Evolutionary conservation across 30 jellyfish, hydroid and myxozoan species (phyloP), one percentile per base, ranked within the genome.

Genomic region (Catostylus mosaicus): DNA sequence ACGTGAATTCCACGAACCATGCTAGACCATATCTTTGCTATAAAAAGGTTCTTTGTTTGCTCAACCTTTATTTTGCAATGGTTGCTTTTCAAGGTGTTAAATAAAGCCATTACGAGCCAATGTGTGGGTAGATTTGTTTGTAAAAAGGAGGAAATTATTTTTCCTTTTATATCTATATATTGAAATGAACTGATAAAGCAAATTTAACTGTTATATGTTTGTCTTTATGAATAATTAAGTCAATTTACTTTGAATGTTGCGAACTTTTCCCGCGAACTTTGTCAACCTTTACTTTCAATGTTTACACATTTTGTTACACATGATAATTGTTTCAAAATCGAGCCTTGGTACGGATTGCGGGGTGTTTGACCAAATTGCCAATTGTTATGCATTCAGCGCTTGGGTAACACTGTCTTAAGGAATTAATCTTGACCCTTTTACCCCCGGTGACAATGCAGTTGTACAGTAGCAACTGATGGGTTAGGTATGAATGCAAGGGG

Each of bases 231-330:
- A 30, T 32, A 29, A 24, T 20, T n/a, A 75, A 9, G 62, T 61
- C 0, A 74, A 37, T 31, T 34, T 74, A 62, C 61, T 73, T 26
- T 36, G 46, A n/a, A 3, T 23, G 29, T 69, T 37, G 35, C 36
- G 82, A 69, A 51, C 71, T 73, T 73, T 52, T 73, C 71, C 84
- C 71, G 84, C 30, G 84, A 57, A 43, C 71, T 30, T 48, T 73
- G n/a, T 36, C 71, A 35, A 50, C 50, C 52, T 40, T 6, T 73
- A 71, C 40, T 46, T 20, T 45, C 18, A 30, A 14, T 26, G 47
- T 61, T 34, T 23, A 61, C 74, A 61, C 32, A 61, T 30, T 61
- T 61, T 24, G n/a, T n/a, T n/a, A n/a, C n/a, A n/a, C n/a, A n/a
- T n/a, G n/a, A n/a, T n/a, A n/a, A n/a, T n/a, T n/a, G n/a, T n/a